Percentiles rank a stretch among this genome's conserved stretches.
Conservation (phyloP, 2,113 vertebrate genomes). For the Terrapene triunguis region DNA sequence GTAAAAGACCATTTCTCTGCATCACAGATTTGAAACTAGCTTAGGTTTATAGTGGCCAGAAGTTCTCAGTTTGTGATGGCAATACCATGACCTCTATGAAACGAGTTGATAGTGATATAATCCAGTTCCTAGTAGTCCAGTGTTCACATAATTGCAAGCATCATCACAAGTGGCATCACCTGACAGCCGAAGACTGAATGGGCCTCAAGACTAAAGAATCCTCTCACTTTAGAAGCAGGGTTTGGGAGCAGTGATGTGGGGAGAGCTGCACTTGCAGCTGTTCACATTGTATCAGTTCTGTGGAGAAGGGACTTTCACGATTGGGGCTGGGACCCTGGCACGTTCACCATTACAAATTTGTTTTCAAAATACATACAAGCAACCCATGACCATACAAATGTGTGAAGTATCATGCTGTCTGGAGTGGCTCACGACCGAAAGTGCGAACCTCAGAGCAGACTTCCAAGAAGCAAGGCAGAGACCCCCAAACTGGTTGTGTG, state of each 20-base stretch:
- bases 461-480: background rate
- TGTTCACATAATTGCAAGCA: background rate
- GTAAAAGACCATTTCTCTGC: background rate
- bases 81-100: background rate
- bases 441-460: background rate
- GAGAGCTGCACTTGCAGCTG: background rate
- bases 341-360: background rate
- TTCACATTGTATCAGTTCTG: background rate
- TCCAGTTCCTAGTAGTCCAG: background rate
- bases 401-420: background rate
- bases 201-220: background rate
- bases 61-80: background rate
- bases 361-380: background rate
- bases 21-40: background rate
- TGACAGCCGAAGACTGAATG: background rate
- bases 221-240: background rate
- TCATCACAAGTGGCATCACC: background rate
- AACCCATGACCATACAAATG: background rate
- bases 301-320: background rate
- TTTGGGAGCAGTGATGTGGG: background rate
- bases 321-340: background rate
- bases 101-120: slow-evolving; percentile 20
- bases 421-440: background rate
- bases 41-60: background rate
- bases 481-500: background rate